phyloP scores from a whole-genome alignment of 2,797 vertebrate genomes.

The Synaphobranchus kaupii region DNA sequence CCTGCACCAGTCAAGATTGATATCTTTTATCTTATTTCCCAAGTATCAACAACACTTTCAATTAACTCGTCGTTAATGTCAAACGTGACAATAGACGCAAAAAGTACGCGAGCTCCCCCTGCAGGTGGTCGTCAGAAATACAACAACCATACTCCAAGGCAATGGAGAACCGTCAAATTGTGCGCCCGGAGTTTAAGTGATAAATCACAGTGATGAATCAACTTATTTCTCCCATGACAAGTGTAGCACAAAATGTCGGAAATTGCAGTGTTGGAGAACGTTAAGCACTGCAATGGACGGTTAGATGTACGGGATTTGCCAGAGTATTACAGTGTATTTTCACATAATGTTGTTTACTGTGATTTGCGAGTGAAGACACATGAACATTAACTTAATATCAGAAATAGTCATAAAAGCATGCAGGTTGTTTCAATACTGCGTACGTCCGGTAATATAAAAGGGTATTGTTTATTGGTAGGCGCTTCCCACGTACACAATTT shows the following conservation, averaged over 20 bases:
- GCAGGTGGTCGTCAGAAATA: slow-evolving; percentile 65
- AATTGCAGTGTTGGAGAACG: background rate
- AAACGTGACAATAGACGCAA: slow-evolving; percentile 62
- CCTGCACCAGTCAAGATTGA: slow-evolving; percentile 14
- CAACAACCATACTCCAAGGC: slow-evolving; percentile 57
- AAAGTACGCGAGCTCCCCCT: slow-evolving; percentile 80
- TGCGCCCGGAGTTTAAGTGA: background rate
- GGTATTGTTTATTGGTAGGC: background rate
- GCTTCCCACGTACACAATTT: background rate
- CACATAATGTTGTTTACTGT: background rate
- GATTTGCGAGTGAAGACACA: background rate
- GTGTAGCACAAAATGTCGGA: background rate
- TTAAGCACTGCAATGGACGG: background rate
- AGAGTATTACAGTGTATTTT: background rate
- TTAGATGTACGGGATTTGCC: background rate
- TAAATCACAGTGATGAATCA: slow-evolving; percentile 1
- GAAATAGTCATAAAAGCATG: background rate
- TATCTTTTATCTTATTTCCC: slow-evolving; percentile 19
- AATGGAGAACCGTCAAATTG: background rate
- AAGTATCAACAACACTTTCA: slow-evolving; percentile 35
- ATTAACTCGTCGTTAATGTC: slow-evolving; percentile 57
- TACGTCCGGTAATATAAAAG: background rate
- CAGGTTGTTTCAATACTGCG: background rate
- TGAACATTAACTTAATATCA: background rate
- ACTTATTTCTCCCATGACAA: background rate